A percentile compares a stretch with the other conserved stretches of the same genome.
phyloP scores from a whole-genome alignment of 2,888 invertebrate genomes.

The Troides aeacus region DNA sequence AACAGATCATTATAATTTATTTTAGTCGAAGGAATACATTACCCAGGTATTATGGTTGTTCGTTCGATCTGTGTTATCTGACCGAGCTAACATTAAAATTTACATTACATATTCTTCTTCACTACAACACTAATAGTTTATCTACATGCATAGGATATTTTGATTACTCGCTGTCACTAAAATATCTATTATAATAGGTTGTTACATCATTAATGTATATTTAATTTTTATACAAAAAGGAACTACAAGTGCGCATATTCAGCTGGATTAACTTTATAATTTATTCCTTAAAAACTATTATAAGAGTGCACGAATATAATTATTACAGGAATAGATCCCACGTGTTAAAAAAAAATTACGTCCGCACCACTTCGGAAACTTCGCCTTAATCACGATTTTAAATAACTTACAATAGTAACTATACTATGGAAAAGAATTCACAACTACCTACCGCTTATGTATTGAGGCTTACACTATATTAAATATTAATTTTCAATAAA shows the following conservation, averaged over 20 bases:
- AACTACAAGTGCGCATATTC: constrained; percentile 72
- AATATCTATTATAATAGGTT: constrained; percentile 36
- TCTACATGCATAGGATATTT: constrained; percentile 35
- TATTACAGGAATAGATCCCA: constrained; percentile 10
- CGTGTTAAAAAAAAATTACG: constrained; percentile 14
- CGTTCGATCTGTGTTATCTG: constrained; percentile 24
- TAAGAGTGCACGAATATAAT: constrained; percentile 30
- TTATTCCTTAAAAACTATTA: constrained; percentile 53
- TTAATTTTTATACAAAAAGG: constrained; percentile 68
- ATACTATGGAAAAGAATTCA: constrained; percentile 70
- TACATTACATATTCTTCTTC: constrained; percentile 21
- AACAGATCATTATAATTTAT: constrained; percentile 67
- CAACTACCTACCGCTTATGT: constrained; percentile 52
- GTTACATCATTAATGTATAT: constrained; percentile 49
- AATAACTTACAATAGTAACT: constrained; percentile 43
- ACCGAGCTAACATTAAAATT: constrained; percentile 15
- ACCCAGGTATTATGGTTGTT: constrained; percentile 33
- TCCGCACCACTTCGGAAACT: background rate
- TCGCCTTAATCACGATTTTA: constrained; percentile 25
- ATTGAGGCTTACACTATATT: constrained; percentile 51
- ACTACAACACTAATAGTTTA: constrained; percentile 26
- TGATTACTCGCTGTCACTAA: constrained; percentile 38
- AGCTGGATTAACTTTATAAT: constrained; percentile 55
- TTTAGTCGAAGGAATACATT: constrained; percentile 52
- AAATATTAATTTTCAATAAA: constrained; percentile 73